Evolutionary conservation across 2,797 vertebrate species (phyloP).

Genomic region (Crypturellus tataupa): DNA sequence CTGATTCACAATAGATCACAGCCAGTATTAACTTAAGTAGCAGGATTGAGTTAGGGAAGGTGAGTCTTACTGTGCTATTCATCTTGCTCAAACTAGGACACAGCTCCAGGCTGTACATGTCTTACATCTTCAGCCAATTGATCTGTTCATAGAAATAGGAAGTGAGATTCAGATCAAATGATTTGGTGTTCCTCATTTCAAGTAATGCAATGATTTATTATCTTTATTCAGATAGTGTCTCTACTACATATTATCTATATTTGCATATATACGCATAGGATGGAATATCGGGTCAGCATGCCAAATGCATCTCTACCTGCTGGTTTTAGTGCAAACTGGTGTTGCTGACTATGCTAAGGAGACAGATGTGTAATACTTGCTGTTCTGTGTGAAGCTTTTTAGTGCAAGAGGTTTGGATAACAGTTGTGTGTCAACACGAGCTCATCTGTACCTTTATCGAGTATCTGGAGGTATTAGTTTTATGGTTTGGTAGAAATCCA

Average conservation of each 20-base stretch:
- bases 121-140: background rate
- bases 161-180: background rate
- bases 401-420: background rate
- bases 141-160: slow-evolving; percentile 13
- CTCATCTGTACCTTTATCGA: background rate
- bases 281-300: background rate
- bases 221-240: background rate
- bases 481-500: background rate
- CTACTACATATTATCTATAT: background rate
- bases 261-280: background rate
- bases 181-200: background rate
- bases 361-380: background rate
- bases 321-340: background rate
- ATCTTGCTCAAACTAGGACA: background rate
- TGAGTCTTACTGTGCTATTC: background rate
- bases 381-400: background rate
- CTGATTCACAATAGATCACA: background rate
- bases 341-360: background rate
- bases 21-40: slow-evolving; percentile 10
- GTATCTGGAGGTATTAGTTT: background rate
- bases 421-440: background rate
- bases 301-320: background rate
- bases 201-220: background rate
- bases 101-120: background rate
- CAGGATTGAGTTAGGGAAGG: background rate